These are phyloP conservation scores for Ophion ellenae DNA, from an alignment of 2,888 invertebrate species.

Conservation along the genomic window DNA sequence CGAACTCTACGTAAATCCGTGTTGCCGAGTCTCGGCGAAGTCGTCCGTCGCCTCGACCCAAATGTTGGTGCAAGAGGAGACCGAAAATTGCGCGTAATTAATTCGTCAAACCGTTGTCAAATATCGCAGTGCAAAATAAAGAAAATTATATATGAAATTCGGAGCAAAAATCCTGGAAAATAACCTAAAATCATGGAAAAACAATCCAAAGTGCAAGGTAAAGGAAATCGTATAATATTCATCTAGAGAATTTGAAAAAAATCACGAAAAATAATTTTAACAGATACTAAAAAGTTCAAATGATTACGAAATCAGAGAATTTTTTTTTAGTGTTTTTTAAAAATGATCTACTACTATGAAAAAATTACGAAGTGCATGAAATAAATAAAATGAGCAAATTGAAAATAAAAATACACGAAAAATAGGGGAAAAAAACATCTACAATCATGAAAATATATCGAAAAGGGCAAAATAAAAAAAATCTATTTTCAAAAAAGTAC, in stretches of 20 bases:
- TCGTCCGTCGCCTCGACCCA: constrained; percentile 66
- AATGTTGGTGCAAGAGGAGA: constrained; percentile 55
- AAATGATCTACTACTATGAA: too few relatives aligned
- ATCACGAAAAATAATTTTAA: too few relatives aligned
- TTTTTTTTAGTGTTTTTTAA: too few relatives aligned
- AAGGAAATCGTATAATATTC: not conserved
- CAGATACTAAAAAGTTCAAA: too few relatives aligned
- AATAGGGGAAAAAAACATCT: too few relatives aligned
- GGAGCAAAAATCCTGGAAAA: not conserved
- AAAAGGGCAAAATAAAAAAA: too few relatives aligned
- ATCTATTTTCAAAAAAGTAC: too few relatives aligned
- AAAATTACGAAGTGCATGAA: too few relatives aligned
- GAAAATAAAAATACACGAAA: too few relatives aligned
- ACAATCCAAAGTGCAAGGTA: not conserved
- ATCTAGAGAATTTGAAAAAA: not conserved
- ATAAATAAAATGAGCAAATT: too few relatives aligned
- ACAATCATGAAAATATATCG: too few relatives aligned
- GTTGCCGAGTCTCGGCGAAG: constrained; percentile 66
- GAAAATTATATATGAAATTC: not conserved
- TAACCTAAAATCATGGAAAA: not conserved
- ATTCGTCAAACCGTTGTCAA: not conserved
- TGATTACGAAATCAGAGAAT: too few relatives aligned
- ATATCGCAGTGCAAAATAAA: not conserved
- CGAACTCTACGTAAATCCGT: constrained; percentile 70
- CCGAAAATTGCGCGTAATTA: constrained; percentile 44